Percentiles rank a stretch among this genome's conserved stretches.
Conservation (phyloP, 2,888 invertebrate species). For the Agonopterix heracliana region DNA sequence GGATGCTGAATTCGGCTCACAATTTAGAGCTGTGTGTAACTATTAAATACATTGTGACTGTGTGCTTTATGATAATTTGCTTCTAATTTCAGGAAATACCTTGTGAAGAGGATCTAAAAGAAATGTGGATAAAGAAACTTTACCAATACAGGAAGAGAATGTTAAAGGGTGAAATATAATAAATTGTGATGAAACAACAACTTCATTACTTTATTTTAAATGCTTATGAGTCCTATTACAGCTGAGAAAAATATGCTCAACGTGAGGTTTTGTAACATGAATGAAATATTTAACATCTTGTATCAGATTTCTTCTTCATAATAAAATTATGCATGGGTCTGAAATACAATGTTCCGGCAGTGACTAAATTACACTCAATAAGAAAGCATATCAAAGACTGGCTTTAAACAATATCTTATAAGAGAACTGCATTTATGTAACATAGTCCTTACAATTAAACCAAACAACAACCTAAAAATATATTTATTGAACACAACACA, state of each 20-base stretch:
- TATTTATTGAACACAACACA: slow-evolving; percentile 59
- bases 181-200: slow-evolving; percentile 8
- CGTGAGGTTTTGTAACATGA: too few species aligned
- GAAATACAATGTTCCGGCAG: too few species aligned
- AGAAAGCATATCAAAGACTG: too few species aligned
- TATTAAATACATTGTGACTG: too few species aligned
- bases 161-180: slow-evolving; percentile 62
- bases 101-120: slow-evolving; percentile 80
- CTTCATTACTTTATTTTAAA: neutral
- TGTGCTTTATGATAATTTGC: neutral
- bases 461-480: slow-evolving; percentile 43
- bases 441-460: slow-evolving; percentile 18
- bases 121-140: slow-evolving; percentile 85
- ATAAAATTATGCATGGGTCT: too few species aligned
- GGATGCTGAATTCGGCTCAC: too few species aligned
- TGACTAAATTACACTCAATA: too few species aligned
- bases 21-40: too few species aligned
- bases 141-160: slow-evolving; percentile 80
- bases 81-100: slow-evolving; percentile 79
- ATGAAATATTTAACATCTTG: too few species aligned
- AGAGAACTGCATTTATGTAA: neutral
- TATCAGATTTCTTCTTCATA: too few species aligned
- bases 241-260: too few species aligned
- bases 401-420: too few species aligned
- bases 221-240: neutral